phyloP scores from a whole-genome alignment of 2,113 vertebrate genomes.

The Siniperca knerii region DNA sequence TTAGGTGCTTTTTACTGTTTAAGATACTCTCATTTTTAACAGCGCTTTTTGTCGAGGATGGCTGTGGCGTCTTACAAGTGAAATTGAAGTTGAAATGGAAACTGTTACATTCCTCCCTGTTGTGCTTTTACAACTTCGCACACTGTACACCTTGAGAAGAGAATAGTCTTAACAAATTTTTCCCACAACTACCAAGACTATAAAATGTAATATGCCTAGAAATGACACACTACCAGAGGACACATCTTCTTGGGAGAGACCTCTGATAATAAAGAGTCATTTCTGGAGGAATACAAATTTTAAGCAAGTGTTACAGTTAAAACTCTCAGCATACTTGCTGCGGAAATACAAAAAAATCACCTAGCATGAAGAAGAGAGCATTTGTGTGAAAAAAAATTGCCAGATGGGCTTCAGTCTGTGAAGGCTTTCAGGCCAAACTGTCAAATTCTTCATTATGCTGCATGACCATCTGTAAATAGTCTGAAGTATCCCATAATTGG shows the following conservation, averaged over 20 bases:
- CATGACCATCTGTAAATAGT: slow-evolving; percentile 15
- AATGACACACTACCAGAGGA: not conserved
- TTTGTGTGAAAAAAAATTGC: slow-evolving; percentile 10
- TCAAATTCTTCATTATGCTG: slow-evolving; percentile 25
- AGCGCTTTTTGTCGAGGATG: slow-evolving; percentile 2
- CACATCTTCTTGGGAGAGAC: not conserved
- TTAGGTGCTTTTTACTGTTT: not conserved
- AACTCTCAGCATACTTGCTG: not conserved
- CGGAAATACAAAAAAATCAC: not conserved
- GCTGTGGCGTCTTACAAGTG: not conserved
- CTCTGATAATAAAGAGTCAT: not conserved
- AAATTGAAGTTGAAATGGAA: slow-evolving; percentile 19
- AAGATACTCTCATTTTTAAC: not conserved
- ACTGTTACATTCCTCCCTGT: not conserved
- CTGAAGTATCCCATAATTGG: slow-evolving; percentile 28
- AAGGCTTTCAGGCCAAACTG: slow-evolving; percentile 7
- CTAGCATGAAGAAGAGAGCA: not conserved
- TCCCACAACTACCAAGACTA: not conserved
- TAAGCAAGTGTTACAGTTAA: slow-evolving; percentile 1
- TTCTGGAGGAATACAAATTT: not conserved
- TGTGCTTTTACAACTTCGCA: slow-evolving; percentile 7
- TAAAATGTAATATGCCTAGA: not conserved
- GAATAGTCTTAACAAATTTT: not conserved
- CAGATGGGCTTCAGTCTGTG: slow-evolving; percentile 8
- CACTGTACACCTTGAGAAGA: not conserved